A percentile compares a stretch with the other conserved stretches of the same genome.
Evolutionary conservation across 2,888 invertebrate genomes (phyloP).

Genomic region (Ceratothoa steindachneri): DNA sequence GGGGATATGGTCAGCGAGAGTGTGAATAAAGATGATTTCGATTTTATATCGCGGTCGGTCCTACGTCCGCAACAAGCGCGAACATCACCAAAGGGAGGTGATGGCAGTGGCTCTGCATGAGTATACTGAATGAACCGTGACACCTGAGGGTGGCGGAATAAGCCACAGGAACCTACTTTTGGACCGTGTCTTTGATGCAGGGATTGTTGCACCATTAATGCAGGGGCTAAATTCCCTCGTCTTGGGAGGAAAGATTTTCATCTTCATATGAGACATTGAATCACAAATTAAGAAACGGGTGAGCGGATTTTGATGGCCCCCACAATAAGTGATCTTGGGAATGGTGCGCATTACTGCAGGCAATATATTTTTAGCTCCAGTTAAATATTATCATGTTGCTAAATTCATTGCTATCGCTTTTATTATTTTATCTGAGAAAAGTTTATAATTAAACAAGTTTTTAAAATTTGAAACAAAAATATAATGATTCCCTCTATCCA

Average conservation of each 20-base stretch:
- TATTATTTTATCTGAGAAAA: no score
- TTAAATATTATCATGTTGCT: background rate
- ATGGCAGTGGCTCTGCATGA: slow-evolving; percentile 45
- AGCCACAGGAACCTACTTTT: slow-evolving; percentile 26
- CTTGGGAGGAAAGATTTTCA: slow-evolving; percentile 29
- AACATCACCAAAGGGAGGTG: slow-evolving; percentile 39
- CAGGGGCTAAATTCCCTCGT: slow-evolving; percentile 36
- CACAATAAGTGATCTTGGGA: no score
- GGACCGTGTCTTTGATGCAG: slow-evolving; percentile 36
- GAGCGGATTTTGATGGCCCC: no score
- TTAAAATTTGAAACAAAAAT: no score
- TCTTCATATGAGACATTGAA: slow-evolving; percentile 36
- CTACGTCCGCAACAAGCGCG: slow-evolving; percentile 31
- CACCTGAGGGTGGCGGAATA: background rate
- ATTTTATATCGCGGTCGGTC: slow-evolving; percentile 28
- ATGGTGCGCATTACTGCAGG: no score
- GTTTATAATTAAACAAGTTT: no score
- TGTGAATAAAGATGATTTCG: slow-evolving; percentile 26
- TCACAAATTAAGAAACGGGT: slow-evolving; percentile 18
- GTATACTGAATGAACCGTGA: slow-evolving; percentile 45
- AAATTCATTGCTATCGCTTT: no score
- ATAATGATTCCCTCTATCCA: no score
- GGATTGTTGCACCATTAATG: slow-evolving; percentile 39
- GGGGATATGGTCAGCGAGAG: slow-evolving; percentile 24
- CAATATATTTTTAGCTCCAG: background rate